Base-by-base conservation (phyloP, 1,140 invertebrate species). In the Heliconius hermathena region DNA sequence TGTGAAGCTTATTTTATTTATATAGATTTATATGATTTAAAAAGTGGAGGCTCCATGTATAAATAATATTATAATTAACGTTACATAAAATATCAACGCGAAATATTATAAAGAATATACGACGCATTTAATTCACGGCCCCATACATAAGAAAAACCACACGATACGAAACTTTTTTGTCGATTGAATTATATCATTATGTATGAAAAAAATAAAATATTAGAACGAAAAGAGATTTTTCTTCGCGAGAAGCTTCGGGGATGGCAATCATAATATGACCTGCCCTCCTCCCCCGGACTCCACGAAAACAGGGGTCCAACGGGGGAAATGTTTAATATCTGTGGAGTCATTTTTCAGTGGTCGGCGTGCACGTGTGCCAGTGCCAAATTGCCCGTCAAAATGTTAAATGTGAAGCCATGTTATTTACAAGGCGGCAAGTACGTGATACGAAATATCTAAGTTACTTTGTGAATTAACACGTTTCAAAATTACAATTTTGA, bases 351-450 rank as follows among this genome's bases (percentile, higher is more conserved):
- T 82, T 84, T 83, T 84, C 80, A 84, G 75, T 83, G 85, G 86
- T 66, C 78, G 74, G 57, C 60, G 78, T 78, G 78, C 85, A 83
- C 84, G 85, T 86, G 84, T 82, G 79, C 81, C 82, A 76, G 76
- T 85, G 83, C 84, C 83, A 88, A 90, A 90, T 90, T 90, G 82
- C 85, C 87, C 88, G 86, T 88, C 88, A 89, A 89, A 88, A 88
- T 87, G 87, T 80, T 89, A 86, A 86, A 89, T 89, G 87, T 82
- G 86, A 83, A 80, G 87, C 82, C 74, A 76, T 85, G 82, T 85
- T 83, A 82, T 82, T 85, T 82, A 83, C 81, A 80, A 72, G 77
- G 73, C 82, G 81, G 81, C 72, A 81, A 81, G 41, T 82, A 82
- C 81, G 78, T 81, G 79, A 78, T 78, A 46, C 41, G 79, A 81